Evolutionary conservation across 2,113 vertebrate genomes (phyloP), one percentile per base, ranked within the genome.

Genomic region (Hystrix cristata): DNA sequence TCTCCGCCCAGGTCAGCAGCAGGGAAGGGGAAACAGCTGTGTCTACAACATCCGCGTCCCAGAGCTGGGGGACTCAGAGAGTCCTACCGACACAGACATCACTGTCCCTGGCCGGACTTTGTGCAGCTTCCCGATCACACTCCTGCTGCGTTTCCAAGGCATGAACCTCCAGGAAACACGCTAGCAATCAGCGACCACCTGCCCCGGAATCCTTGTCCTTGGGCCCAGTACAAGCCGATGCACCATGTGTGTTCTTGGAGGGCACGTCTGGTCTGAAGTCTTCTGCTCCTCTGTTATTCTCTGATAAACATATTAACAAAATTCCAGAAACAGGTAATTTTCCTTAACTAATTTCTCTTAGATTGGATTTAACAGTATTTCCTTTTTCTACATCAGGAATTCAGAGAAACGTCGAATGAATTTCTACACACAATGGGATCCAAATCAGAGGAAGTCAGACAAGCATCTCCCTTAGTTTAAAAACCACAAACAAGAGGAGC

Each of bases 171-270:
- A 46, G 71, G 12, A 21, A 5, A 25, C 43, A 25, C 46, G 38
- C 9, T 13, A 74, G 71, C 21, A 74, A 46, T 5, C 43, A 46
- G 21, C 71, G 27, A 2, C 1, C 2, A 10, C 38, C 23, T 46
- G 4, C 71, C 25, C 21, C 13, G 5, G 43, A 74, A 23, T 74
- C 38, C 21, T 46, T 27, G 23, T 12, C 4, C 71, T 74, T 43
- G n/a, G 18, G 8, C 1, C 18, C 9, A 23, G n/a, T 43, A 38
- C 10, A 71, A n/a, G 18, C 21, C n/a, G 18, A 43, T 43, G 21
- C 4, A 38, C 1, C 19, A 43, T 71, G 2, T 3, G 1, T 5
- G 19, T 43, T 38, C 7, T 7, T 21, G 18, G 69, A 21, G n/a
- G 69, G 3, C n/a, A 38, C 11, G 7, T 38, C 18, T 43, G 69